Evolutionary conservation across 2,888 invertebrate species (phyloP).

Genomic region (Parnassius glacialis): DNA sequence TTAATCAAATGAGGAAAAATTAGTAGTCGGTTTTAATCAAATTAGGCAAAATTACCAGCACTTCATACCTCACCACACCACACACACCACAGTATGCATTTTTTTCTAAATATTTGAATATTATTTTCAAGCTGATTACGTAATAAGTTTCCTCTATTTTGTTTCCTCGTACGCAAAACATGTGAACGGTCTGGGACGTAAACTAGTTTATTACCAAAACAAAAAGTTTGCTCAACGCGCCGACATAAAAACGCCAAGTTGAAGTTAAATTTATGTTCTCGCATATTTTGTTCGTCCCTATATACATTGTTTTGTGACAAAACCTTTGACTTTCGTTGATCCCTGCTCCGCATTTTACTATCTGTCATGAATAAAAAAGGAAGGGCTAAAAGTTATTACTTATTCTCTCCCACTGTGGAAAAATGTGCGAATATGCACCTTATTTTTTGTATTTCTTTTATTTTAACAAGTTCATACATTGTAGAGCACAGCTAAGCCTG

Average conservation of each 20-base stretch:
- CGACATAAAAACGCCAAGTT: conserved; percentile 25
- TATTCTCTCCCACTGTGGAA: no score
- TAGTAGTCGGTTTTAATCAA: no score
- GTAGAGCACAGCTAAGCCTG: no score
- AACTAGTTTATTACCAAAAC: conserved; percentile 24
- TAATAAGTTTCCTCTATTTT: conserved; percentile 3
- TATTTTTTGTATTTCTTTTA: no score
- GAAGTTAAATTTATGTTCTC: conserved; percentile 23
- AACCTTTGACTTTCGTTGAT: conserved; percentile 18
- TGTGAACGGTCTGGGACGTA: conserved; percentile 18
- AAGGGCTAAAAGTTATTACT: neutral
- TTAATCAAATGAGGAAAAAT: no score
- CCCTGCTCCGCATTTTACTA: neutral
- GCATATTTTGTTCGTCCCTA: conserved; percentile 21
- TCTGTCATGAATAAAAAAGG: neutral
- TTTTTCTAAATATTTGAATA: no score
- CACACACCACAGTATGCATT: no score
- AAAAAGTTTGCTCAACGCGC: conserved; percentile 17
- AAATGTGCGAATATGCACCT: no score
- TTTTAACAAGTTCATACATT: no score
- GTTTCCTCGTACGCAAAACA: conserved; percentile 10
- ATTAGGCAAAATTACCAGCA: no score
- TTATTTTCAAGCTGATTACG: neutral
- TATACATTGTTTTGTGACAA: conserved; percentile 23
- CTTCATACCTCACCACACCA: no score